phyloP scores from a whole-genome alignment of 1,140 invertebrate species.

The Planococcus citri region DNA sequence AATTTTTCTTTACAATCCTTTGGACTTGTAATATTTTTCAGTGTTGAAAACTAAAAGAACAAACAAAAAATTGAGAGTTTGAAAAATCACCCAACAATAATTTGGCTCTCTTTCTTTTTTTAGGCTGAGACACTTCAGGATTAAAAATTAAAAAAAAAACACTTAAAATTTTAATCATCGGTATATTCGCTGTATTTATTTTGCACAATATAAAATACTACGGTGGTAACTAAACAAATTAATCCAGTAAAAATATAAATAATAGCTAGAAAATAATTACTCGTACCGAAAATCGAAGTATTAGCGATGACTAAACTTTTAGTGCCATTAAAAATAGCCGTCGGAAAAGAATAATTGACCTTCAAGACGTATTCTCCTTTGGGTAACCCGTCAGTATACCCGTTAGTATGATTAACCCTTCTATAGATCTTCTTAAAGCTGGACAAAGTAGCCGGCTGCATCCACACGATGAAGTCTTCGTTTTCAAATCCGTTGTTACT shows the following conservation, averaged over 20 bases:
- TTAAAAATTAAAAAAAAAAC: too few species aligned
- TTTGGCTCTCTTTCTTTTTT: too few species aligned
- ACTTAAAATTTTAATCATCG: constrained; percentile 17
- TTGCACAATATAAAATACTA: neutral
- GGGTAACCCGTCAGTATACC: constrained; percentile 52
- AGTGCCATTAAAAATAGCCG: neutral
- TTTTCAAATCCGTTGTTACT: constrained; percentile 87
- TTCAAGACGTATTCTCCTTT: constrained; percentile 60
- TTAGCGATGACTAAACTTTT: neutral
- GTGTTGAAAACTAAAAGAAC: too few species aligned
- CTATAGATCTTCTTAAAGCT: constrained; percentile 91
- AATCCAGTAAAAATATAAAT: neutral
- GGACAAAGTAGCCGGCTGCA: constrained; percentile 90
- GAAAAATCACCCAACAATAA: too few species aligned
- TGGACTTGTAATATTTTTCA: too few species aligned
- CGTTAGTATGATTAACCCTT: constrained; percentile 53
- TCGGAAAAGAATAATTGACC: constrained; percentile 47
- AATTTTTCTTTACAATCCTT: too few species aligned
- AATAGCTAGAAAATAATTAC: neutral
- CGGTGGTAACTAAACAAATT: neutral
- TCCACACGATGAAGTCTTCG: constrained; percentile 97
- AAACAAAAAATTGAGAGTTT: too few species aligned
- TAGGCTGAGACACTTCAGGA: too few species aligned
- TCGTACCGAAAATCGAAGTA: neutral
- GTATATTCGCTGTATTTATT: neutral